Evolutionary conservation across 2,113 vertebrate genomes (phyloP), one percentile per base, ranked within the genome.

Genomic region (Cygnus atratus): DNA sequence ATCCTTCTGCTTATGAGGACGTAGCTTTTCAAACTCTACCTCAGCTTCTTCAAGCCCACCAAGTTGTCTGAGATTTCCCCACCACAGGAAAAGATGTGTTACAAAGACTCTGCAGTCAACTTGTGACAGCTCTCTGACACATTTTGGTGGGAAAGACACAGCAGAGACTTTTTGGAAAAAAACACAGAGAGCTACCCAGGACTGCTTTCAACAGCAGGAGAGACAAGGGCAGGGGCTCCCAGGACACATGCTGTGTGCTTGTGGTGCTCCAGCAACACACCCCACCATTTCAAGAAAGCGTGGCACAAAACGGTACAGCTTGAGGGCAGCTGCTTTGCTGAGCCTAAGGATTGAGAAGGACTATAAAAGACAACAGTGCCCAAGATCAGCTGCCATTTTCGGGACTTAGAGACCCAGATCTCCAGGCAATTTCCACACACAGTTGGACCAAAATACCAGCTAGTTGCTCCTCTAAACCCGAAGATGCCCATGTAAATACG

Each of bases 171-270:
- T 28, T 19, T 46, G 24, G 7, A 59, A 37, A 35, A 61, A 50
- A 79, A 90, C 22, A 63, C 55, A 35, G 20, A 57, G 39, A 15
- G 28, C 50, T 62, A 48, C 2, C 10, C 89, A 83, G 2, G 5
- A 70, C 31, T 3, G 10, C 16, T 31, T 46, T 37, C 39, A 82
- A 44, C n/a, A 50, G 35, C 39, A 48, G 37, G 35, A 75, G 74
- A 61, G 52, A 17, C 0, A 1, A 18, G 26, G 54, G 52, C 28
- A 57, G 2, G 1, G 28, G 54, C 50, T 25, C 44, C 41, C 63
- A 41, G 62, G 26, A 35, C 55, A 84, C 0, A 0, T 4, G 52
- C 2, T 2, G 24, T 0, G 10, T 9, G 37, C 46, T 28, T 3
- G 1, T 29, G 66, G 13, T 2, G 11, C 0, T 54, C 50, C 63